Conservation (phyloP, 2,888 invertebrate species). For the Troglohyphantes excavatus region DNA sequence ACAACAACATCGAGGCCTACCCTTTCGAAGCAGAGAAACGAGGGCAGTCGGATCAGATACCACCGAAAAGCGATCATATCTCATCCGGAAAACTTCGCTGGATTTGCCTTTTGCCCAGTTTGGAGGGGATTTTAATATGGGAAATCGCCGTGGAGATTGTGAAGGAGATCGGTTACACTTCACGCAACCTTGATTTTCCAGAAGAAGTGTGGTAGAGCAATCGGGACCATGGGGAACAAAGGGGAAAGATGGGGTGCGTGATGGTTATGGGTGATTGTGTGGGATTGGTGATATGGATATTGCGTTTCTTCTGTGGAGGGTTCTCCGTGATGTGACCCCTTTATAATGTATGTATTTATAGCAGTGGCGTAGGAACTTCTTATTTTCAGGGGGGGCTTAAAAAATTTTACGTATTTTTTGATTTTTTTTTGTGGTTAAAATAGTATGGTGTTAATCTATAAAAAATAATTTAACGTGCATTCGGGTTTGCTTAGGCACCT, state of each 20-base stretch:
- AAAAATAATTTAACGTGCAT: no score
- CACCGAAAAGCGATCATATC: background rate
- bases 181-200: conserved; percentile 30
- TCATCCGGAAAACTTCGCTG: background rate
- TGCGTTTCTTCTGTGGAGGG: no score
- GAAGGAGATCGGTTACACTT: conserved; percentile 43
- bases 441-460: no score
- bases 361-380: no score
- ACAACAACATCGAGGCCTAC: background rate
- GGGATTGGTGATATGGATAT: background rate
- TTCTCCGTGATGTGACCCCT: background rate
- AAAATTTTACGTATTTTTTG: no score
- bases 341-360: no score
- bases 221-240: background rate
- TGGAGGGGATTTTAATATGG: background rate
- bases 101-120: background rate
- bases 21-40: conserved; percentile 30
- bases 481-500: no score
- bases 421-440: no score
- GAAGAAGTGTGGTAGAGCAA: background rate
- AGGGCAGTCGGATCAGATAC: conserved; percentile 12
- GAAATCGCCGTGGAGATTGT: conserved; percentile 37
- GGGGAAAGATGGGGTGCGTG: conserved; percentile 5
- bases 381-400: no score
- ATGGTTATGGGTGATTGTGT: conserved; percentile 18